Conservation (phyloP, 2,113 vertebrate genomes). For the Pelobates fuscus region DNA sequence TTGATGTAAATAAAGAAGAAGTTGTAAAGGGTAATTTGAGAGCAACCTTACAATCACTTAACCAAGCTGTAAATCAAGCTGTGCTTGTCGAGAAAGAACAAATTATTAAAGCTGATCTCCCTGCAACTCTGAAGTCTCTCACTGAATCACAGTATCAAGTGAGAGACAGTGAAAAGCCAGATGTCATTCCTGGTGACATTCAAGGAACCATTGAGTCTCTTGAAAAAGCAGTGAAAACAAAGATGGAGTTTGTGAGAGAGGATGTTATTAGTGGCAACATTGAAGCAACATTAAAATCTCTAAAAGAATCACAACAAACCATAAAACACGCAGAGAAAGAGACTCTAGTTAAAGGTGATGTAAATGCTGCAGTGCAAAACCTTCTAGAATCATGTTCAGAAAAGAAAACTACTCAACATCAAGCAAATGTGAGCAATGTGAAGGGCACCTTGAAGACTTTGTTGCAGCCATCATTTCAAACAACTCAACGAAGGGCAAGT, state of each 20-base stretch:
- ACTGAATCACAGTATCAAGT: slow-evolving; percentile 68
- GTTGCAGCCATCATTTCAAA: slow-evolving; percentile 67
- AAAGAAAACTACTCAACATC: slow-evolving; percentile 62
- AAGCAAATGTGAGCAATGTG: slow-evolving; percentile 64
- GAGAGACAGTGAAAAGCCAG: slow-evolving; percentile 74
- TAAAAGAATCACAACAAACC: slow-evolving; percentile 71
- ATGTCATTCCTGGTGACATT: slow-evolving; percentile 76
- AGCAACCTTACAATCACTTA: slow-evolving; percentile 75
- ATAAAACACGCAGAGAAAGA: slow-evolving; percentile 74
- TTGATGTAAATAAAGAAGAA: slow-evolving; percentile 73
- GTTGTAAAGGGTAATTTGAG: slow-evolving; percentile 81
- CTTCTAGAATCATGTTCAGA: slow-evolving; percentile 68
- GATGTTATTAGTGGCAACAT: slow-evolving; percentile 80
- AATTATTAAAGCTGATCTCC: slow-evolving; percentile 77
- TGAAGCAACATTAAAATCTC: slow-evolving; percentile 75
- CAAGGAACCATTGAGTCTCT: slow-evolving; percentile 78
- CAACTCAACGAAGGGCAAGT: slow-evolving; percentile 61
- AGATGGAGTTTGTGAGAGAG: slow-evolving; percentile 70
- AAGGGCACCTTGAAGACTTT: slow-evolving; percentile 72
- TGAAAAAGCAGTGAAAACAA: slow-evolving; percentile 75
- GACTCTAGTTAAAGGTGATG: slow-evolving; percentile 66
- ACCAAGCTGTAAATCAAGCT: slow-evolving; percentile 76
- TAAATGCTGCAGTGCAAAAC: slow-evolving; percentile 64
- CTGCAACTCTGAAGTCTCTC: slow-evolving; percentile 73
- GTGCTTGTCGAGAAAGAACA: slow-evolving; percentile 77